phyloP scores from a whole-genome alignment of 2,113 vertebrate species.

The Alethe diademata region DNA sequence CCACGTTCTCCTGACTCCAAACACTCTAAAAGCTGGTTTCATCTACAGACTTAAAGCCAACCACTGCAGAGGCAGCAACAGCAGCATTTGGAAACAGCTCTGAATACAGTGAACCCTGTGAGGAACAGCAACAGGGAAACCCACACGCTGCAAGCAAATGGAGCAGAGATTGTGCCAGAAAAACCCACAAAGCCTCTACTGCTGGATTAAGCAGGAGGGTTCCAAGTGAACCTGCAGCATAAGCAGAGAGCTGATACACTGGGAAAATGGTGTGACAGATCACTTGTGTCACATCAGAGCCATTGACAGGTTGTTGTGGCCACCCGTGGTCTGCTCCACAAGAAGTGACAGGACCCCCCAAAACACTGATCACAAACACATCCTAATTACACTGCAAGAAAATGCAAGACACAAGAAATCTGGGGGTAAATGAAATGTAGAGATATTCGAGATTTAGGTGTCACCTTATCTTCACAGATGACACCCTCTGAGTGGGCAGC shows the following conservation, averaged over 20 bases:
- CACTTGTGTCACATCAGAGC: neutral
- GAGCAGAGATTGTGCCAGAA: neutral
- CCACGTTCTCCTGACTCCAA: neutral
- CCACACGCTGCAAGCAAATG: rapidly evolving
- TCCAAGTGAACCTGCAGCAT: neutral
- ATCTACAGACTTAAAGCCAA: neutral
- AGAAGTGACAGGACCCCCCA: rapidly evolving
- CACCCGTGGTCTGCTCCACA: neutral
- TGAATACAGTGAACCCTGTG: neutral
- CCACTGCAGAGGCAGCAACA: neutral
- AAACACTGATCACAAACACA: neutral
- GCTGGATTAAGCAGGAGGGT: neutral
- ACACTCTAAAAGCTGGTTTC: neutral
- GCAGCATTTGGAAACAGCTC: neutral
- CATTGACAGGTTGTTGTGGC: rapidly evolving
- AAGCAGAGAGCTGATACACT: neutral
- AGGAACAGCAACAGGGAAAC: neutral
- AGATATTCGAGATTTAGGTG: neutral
- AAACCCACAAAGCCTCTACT: neutral
- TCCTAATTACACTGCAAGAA: neutral
- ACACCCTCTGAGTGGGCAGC: neutral
- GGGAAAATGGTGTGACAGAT: neutral
- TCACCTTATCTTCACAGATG: neutral
- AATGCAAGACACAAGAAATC: neutral
- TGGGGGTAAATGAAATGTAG: rapidly evolving